phyloP scores from a whole-genome alignment of 2,888 invertebrate genomes.

The Meandrusa payeni region DNA sequence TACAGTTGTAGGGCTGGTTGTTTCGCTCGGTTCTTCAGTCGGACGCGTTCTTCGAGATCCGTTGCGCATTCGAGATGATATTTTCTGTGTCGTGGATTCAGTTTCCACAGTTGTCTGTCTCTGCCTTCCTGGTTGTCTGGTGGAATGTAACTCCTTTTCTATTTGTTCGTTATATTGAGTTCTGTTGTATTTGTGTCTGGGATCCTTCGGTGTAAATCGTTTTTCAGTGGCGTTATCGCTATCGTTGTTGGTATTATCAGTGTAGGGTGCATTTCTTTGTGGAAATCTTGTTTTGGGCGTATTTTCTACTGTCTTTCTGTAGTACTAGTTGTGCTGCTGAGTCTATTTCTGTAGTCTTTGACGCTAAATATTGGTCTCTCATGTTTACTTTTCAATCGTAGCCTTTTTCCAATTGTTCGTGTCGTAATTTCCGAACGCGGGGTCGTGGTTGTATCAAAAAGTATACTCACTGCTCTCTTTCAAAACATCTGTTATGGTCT shows the following conservation, averaged over 20 bases:
- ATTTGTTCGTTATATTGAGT: slow-evolving; percentile 54
- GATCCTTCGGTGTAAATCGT: slow-evolving; percentile 76
- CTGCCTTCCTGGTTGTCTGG: slow-evolving; percentile 51
- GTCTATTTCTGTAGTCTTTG: slow-evolving; percentile 86
- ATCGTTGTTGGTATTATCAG: slow-evolving; percentile 51
- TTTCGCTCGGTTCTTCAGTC: slow-evolving; percentile 60
- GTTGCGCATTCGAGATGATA: slow-evolving; percentile 65
- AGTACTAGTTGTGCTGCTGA: slow-evolving; percentile 79
- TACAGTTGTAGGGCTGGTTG: slow-evolving; percentile 45
- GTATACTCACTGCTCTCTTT: slow-evolving; percentile 37
- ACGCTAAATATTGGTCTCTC: slow-evolving; percentile 88
- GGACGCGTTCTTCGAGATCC: slow-evolving; percentile 61
- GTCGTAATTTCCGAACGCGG: slow-evolving; percentile 50
- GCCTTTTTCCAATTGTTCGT: slow-evolving; percentile 49
- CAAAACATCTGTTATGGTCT: slow-evolving; percentile 50
- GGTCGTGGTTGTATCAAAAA: slow-evolving; percentile 48
- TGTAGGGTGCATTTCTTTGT: slow-evolving; percentile 66
- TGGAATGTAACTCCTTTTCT: slow-evolving; percentile 52
- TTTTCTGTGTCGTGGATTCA: slow-evolving; percentile 62
- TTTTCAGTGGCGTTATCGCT: slow-evolving; percentile 71
- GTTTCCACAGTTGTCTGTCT: slow-evolving; percentile 53
- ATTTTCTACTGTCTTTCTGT: slow-evolving; percentile 56
- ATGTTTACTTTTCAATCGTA: slow-evolving; percentile 75
- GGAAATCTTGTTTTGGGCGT: slow-evolving; percentile 70
- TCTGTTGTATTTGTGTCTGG: slow-evolving; percentile 55